Percentiles rank a stretch among this genome's conserved stretches.
phyloP scores from a whole-genome alignment of 2,113 vertebrate species.

The Rhinolophus sinicus region DNA sequence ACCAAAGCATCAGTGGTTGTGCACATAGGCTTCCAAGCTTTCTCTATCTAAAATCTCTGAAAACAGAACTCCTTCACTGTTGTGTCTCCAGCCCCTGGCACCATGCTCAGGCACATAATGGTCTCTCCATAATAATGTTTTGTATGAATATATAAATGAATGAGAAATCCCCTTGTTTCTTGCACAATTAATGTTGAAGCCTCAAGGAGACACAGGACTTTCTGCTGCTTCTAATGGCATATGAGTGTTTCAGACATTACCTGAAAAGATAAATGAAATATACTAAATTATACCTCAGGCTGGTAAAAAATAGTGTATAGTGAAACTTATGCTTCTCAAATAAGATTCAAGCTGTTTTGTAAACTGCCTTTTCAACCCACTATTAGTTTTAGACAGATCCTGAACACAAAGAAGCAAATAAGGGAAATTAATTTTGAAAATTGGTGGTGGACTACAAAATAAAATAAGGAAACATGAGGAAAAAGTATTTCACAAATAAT shows the following conservation, averaged over 20 bases:
- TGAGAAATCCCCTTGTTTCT: background rate
- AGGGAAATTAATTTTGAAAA: conserved; percentile 14
- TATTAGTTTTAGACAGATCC: background rate
- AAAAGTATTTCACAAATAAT: background rate
- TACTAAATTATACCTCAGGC: background rate
- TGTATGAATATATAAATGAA: background rate
- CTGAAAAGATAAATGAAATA: background rate
- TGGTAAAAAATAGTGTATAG: background rate
- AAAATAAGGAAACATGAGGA: background rate
- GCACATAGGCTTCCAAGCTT: background rate
- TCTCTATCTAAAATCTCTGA: background rate
- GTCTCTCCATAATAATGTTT: background rate
- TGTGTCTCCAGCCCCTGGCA: background rate
- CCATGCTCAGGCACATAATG: background rate
- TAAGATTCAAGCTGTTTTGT: background rate
- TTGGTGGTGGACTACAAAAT: background rate
- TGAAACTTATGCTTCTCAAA: background rate
- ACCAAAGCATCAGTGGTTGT: background rate
- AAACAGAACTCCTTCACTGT: background rate
- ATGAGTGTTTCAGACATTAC: background rate
- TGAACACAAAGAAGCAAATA: background rate
- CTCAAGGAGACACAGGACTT: background rate
- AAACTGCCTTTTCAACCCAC: background rate
- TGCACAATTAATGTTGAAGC: background rate
- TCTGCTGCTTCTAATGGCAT: background rate